These are phyloP conservation scores for Venustoraphidia nigricollis DNA, from an alignment of 2,888 invertebrate species.

Conservation along the genomic window DNA sequence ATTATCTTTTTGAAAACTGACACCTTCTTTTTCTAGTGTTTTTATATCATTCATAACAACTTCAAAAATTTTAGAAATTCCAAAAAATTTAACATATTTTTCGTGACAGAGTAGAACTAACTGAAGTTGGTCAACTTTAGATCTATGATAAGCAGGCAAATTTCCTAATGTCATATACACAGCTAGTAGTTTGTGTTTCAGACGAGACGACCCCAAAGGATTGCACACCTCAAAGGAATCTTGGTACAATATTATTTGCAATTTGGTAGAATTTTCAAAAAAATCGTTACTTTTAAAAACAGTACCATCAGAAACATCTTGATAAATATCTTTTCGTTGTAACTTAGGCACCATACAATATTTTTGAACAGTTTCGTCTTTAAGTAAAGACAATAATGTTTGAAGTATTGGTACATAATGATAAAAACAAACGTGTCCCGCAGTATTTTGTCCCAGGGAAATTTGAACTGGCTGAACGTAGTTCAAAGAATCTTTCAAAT, in stretches of 20 bases:
- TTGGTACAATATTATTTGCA: conserved; percentile 16
- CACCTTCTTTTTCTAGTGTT: conserved; percentile 12
- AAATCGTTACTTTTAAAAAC: conserved; percentile 8
- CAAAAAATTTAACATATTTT: conserved; percentile 14
- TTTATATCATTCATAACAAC: conserved; percentile 12
- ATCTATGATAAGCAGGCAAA: conserved; percentile 13
- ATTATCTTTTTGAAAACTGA: conserved; percentile 5
- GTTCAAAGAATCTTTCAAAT: conserved; percentile 2
- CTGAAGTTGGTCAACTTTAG: conserved; percentile 14
- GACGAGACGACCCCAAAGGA: conserved; percentile 16
- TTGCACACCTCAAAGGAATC: conserved; percentile 19
- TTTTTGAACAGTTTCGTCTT: conserved; percentile 4
- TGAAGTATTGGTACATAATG: conserved; percentile 8
- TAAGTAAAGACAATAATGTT: conserved; percentile 4
- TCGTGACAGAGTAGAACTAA: conserved; percentile 17
- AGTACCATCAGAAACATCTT: conserved; percentile 8
- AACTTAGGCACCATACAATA: not conserved
- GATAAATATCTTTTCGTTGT: conserved; percentile 1
- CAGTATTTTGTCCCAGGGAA: too few species aligned
- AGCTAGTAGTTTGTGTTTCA: conserved; percentile 17
- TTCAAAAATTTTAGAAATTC: conserved; percentile 13
- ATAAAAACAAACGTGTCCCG: too few species aligned
- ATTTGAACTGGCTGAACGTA: conserved; percentile 4
- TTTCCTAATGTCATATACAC: conserved; percentile 17
- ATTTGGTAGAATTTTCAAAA: conserved; percentile 7